phyloP scores from a whole-genome alignment of 2,888 invertebrate species.

The Coecobrya sp. region DNA sequence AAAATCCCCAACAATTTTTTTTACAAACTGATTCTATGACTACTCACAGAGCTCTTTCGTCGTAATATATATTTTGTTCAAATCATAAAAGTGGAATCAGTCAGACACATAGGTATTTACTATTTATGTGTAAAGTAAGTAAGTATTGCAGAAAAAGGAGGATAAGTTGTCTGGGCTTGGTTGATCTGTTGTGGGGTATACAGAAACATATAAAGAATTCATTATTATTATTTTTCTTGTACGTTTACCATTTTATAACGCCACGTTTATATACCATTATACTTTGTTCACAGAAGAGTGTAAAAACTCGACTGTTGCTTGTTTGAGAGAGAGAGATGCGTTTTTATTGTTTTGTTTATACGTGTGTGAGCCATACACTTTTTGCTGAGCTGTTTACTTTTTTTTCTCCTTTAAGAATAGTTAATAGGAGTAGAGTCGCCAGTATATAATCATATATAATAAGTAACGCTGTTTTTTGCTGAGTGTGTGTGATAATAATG shows the following conservation, averaged over 20 bases:
- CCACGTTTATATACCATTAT: conserved; percentile 23
- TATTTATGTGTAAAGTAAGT: conserved; percentile 35
- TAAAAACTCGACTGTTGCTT: conserved; percentile 5
- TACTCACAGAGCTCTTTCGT: background rate
- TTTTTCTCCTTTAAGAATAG: background rate
- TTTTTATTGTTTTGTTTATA: conserved; percentile 51
- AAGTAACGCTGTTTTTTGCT: background rate
- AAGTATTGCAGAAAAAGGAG: conserved; percentile 24
- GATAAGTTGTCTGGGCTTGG: conserved; percentile 30
- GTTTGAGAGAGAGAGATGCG: background rate
- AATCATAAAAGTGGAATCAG: conserved; percentile 41
- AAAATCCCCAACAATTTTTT: conserved; percentile 36
- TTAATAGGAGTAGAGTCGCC: background rate
- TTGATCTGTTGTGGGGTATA: background rate
- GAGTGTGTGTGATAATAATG: conserved; percentile 28
- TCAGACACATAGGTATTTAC: conserved; percentile 17
- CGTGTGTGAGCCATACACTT: background rate
- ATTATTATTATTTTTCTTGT: background rate
- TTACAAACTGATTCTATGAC: conserved; percentile 1
- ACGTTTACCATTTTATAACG: background rate
- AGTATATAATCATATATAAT: background rate
- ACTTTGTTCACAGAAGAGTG: conserved; percentile 12
- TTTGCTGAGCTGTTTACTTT: background rate
- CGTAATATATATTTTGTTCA: conserved; percentile 23
- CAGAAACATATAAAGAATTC: conserved; percentile 14